Base-by-base conservation (phyloP, 2,888 invertebrate species). In the Drosophila algonquin region DNA sequence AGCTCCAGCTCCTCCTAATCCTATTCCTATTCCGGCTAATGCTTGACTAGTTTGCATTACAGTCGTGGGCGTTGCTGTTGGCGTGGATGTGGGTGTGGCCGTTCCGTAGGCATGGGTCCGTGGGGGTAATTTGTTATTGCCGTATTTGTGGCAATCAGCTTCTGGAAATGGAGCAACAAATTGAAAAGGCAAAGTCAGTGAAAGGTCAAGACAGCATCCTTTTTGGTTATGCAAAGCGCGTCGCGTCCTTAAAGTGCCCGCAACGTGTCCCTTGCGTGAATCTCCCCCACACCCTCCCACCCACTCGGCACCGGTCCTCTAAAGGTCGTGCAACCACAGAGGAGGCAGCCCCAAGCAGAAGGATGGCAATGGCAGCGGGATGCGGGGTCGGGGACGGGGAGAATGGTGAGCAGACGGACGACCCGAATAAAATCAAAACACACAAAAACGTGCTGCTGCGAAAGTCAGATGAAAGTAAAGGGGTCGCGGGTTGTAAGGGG, bases 191-290 rank as follows among this genome's bases (percentile, higher is more conserved):
- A 79, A 79, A 76, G 74, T 80, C 72, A 80, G 68, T 67, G 21
- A 73, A 64, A 78, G 69, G 55, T 77, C 79, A 70, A 50, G 50
- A 68, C 30, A 32, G 16, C 18, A 53, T 47, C 8, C 48, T 61
- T 47, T 61, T 70, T 85, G 63, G 32, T 62, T 75, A 87, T 87
- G 76, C 87, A 84, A 71, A 70, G 76, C 74, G 72, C 75, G 72
- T 75, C 70, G 77, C 75, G 85, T 79, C 82, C 80, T 87, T 79
- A 74, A 87, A 87, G 85, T 84, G 82, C 73, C 87, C 82, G 79
- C 85, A 79, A 81, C 77, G 85, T 81, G 74, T 65, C 63, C 74
- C 24, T 21, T 47, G 55, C 52, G 9, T 30, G 14, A 50, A 50
- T 59, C 55, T 56, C 62, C 40, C 21, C 40, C 40, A 35, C 32